phyloP scores from a whole-genome alignment of 2,113 vertebrate genomes.

The Chaenogobius annularis region DNA sequence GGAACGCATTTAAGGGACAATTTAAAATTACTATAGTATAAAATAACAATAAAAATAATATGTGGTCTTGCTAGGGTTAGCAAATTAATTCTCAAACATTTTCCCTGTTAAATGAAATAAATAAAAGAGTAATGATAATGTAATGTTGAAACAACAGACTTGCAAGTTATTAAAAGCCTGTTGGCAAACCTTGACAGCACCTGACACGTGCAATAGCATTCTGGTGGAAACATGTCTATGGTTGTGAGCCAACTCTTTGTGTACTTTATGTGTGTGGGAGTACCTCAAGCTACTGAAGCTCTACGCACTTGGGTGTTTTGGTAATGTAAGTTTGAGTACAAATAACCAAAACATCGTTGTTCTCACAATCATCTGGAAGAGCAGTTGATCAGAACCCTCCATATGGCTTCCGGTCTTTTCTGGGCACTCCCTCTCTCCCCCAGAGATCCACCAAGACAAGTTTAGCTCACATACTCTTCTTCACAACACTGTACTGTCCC shows the following conservation, averaged over 20 bases:
- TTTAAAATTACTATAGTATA: no score
- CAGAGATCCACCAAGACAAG: neutral
- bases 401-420: conserved; percentile 62
- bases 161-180: neutral
- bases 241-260: neutral
- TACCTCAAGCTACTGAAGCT: neutral
- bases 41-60: no score
- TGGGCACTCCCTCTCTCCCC: conserved; percentile 13
- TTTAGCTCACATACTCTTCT: neutral
- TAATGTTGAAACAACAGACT: neutral
- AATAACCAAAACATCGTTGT: conserved; percentile 23
- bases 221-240: neutral
- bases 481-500: conserved; percentile 13
- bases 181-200: neutral
- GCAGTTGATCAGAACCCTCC: conserved; percentile 41
- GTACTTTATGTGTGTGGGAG: neutral
- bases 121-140: neutral
- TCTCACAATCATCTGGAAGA: conserved; percentile 56
- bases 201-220: neutral
- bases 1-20: no score
- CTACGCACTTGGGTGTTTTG: neutral
- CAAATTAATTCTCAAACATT: no score
- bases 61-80: no score
- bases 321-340: neutral
- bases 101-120: no score